Evolutionary conservation across 2,113 vertebrate species (phyloP).

Genomic region (Cariama cristata): DNA sequence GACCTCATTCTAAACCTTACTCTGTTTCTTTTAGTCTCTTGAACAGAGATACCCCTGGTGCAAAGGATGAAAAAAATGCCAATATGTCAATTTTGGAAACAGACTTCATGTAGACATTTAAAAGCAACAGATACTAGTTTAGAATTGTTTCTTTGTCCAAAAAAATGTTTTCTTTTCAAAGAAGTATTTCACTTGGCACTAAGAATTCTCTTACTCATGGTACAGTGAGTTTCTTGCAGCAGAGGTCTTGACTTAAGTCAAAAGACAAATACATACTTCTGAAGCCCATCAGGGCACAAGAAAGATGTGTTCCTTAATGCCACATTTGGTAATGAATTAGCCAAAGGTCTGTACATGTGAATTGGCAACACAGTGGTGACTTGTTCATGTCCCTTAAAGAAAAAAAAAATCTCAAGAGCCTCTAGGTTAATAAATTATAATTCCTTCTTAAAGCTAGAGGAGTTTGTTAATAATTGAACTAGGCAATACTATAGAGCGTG

Average conservation of each 20-base stretch:
- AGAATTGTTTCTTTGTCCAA: neutral
- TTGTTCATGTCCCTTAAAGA: neutral
- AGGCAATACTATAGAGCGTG: neutral
- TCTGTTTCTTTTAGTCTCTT: neutral
- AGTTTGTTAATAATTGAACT: neutral
- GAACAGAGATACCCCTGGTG: neutral
- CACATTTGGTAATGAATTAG: neutral
- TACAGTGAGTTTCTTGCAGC: neutral
- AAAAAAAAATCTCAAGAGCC: neutral
- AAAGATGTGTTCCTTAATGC: neutral
- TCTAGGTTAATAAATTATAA: neutral
- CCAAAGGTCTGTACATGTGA: neutral
- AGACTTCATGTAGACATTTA: neutral
- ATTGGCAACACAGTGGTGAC: neutral
- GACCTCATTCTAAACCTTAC: neutral
- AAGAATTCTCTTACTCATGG: neutral
- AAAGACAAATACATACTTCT: neutral
- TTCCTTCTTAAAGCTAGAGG: neutral
- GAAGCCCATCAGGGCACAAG: neutral
- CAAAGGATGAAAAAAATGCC: neutral
- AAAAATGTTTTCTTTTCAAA: neutral
- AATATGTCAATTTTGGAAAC: neutral
- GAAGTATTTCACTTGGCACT: neutral
- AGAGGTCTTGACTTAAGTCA: neutral
- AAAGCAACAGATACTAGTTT: neutral